phyloP scores from a whole-genome alignment of 2,888 invertebrate species.

The Epistrophella euchroma region DNA sequence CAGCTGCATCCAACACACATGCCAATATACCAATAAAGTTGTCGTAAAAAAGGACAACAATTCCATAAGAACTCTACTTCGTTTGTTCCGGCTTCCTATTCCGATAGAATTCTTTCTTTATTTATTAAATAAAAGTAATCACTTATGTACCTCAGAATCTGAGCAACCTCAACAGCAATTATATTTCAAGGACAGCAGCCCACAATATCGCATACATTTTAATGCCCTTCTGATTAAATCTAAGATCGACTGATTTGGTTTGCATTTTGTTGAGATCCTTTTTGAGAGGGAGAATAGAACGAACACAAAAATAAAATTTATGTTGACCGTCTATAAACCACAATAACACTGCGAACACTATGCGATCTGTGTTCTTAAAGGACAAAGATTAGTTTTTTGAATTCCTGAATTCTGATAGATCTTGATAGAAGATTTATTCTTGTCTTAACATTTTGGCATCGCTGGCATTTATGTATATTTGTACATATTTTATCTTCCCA shows the following conservation, averaged over 20 bases:
- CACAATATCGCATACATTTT: slow-evolving; percentile 17
- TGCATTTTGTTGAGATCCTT: slow-evolving; percentile 48
- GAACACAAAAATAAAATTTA: neutral
- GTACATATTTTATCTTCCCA: neutral
- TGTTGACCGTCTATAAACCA: slow-evolving; percentile 68
- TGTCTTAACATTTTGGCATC: slow-evolving; percentile 71
- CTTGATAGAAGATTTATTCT: slow-evolving; percentile 50
- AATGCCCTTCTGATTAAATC: slow-evolving; percentile 55
- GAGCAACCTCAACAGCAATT: slow-evolving; percentile 17
- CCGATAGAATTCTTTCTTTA: neutral
- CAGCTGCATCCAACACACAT: slow-evolving; percentile 59
- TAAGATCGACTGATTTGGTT: slow-evolving; percentile 29
- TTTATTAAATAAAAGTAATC: slow-evolving; percentile 42
- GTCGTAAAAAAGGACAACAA: slow-evolving; percentile 24
- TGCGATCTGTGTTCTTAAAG: slow-evolving; percentile 13
- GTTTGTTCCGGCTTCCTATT: slow-evolving; percentile 53
- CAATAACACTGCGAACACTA: slow-evolving; percentile 40
- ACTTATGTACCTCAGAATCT: slow-evolving; percentile 24
- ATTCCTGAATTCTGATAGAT: slow-evolving; percentile 43
- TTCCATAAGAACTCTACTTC: slow-evolving; percentile 34
- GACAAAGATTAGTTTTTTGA: slow-evolving; percentile 43
- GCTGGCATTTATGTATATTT: neutral
- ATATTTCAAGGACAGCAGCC: slow-evolving; percentile 38
- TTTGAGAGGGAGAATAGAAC: slow-evolving; percentile 18
- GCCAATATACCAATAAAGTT: slow-evolving; percentile 43